Evolutionary conservation across 37 sponge, comb jelly and placozoan genomes (phyloP).

Genomic region (Chondrilla cf. caribensis): DNA sequence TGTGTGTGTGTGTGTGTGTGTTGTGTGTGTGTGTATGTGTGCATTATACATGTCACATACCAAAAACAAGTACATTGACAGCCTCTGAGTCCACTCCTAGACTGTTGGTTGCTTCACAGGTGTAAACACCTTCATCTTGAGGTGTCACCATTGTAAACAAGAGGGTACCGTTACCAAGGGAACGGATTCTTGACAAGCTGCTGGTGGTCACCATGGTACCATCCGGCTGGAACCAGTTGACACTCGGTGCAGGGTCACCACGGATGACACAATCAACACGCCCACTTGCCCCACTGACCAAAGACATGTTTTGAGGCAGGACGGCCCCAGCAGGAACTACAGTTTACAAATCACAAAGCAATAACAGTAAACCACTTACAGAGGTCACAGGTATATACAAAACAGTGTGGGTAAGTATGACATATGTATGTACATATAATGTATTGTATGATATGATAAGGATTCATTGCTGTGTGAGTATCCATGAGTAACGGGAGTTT

Average conservation of each 20-base stretch:
- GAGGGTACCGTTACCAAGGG: slow-evolving; percentile 22
- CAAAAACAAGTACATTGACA: neutral
- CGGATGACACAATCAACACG: slow-evolving; percentile 1
- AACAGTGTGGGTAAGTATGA: too few relatives aligned
- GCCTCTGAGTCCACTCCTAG: neutral
- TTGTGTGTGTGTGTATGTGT: too few relatives aligned
- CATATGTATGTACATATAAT: too few relatives aligned
- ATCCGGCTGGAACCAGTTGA: slow-evolving; percentile 42
- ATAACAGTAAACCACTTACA: too few relatives aligned
- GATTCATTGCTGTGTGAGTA: too few relatives aligned
- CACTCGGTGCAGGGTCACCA: slow-evolving; percentile 43
- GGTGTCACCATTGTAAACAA: neutral
- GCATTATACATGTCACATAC: neutral
- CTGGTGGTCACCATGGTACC: neutral
- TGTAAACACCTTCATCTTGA: slow-evolving; percentile 37
- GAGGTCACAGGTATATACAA: too few relatives aligned
- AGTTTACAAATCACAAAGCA: too few relatives aligned
- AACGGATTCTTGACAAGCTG: neutral
- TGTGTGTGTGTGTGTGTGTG: too few relatives aligned
- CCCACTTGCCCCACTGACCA: neutral
- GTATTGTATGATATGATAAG: too few relatives aligned
- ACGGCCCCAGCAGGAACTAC: neutral
- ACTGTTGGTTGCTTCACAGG: slow-evolving; percentile 34
- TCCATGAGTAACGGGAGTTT: too few relatives aligned
- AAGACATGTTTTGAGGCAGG: neutral